Evolutionary conservation across 2,113 vertebrate genomes (phyloP).

Genomic region (Struthio camelus): DNA sequence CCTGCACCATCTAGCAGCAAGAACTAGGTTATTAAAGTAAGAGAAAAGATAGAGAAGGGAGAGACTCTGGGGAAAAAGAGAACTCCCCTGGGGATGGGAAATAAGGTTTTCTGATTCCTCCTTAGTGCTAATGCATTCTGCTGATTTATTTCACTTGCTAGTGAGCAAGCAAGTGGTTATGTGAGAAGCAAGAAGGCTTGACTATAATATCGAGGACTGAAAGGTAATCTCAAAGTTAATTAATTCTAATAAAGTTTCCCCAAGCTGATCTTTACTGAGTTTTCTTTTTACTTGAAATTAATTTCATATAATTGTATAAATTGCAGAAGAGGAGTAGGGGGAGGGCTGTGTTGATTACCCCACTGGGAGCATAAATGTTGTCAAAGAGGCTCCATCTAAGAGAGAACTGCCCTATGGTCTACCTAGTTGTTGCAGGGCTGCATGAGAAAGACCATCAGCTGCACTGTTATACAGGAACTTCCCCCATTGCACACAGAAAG

Average conservation of each 20-base stretch:
- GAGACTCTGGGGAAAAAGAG: not conserved
- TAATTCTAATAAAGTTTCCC: not conserved
- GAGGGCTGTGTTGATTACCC: not conserved
- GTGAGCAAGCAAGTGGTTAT: not conserved
- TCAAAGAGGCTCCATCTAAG: not conserved
- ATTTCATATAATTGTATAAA: not conserved
- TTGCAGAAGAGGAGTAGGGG: not conserved
- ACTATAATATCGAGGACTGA: not conserved
- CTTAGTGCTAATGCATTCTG: not conserved
- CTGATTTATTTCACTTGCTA: not conserved
- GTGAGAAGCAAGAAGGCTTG: not conserved
- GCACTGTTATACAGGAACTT: not conserved
- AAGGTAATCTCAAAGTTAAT: not conserved
- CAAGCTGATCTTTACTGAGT: not conserved
- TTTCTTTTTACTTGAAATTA: not conserved
- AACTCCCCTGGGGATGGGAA: not conserved
- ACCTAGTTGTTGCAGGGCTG: not conserved
- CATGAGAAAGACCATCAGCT: not conserved
- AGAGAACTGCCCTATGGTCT: not conserved
- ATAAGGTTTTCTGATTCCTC: not conserved
- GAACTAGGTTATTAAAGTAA: not conserved
- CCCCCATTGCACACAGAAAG: accelerated
- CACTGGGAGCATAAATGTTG: not conserved
- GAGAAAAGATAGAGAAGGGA: not conserved
- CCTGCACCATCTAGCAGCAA: not conserved